These are phyloP conservation scores for Pandion haliaetus DNA, from an alignment of 2,113 vertebrate genomes.

Conservation along the genomic window DNA sequence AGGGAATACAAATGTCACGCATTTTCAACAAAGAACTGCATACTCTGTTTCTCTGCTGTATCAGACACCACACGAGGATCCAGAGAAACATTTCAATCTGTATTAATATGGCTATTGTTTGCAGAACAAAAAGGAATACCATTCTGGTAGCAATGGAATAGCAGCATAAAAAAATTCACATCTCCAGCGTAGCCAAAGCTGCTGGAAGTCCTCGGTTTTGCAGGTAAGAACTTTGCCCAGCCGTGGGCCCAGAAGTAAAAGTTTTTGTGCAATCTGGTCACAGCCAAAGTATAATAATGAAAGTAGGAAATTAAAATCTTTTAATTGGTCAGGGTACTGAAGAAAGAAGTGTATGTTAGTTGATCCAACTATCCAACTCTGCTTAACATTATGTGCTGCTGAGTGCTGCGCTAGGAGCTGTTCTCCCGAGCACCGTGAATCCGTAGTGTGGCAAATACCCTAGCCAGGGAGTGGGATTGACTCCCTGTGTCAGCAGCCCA, in stretches of 20 bases:
- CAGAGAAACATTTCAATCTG: neutral
- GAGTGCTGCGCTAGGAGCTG: neutral
- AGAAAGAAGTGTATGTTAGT: neutral
- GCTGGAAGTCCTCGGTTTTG: neutral
- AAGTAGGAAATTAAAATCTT: neutral
- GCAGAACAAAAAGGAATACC: neutral
- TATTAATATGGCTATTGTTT: neutral
- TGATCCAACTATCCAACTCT: neutral
- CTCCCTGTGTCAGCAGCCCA: neutral
- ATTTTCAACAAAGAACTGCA: neutral
- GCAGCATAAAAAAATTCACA: neutral
- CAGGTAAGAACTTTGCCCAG: neutral
- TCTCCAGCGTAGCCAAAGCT: neutral
- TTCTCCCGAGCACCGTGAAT: accelerated
- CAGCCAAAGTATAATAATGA: neutral
- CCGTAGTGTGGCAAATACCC: accelerated
- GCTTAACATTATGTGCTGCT: neutral
- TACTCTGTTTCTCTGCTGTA: neutral
- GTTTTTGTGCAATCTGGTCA: neutral
- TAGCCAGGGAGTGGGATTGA: neutral
- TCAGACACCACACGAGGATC: neutral
- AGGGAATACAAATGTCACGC: neutral
- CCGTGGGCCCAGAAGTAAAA: neutral
- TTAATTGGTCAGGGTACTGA: neutral
- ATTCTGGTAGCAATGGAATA: neutral